phyloP scores from a whole-genome alignment of 2,888 invertebrate species.

The Mythimna pallens region DNA sequence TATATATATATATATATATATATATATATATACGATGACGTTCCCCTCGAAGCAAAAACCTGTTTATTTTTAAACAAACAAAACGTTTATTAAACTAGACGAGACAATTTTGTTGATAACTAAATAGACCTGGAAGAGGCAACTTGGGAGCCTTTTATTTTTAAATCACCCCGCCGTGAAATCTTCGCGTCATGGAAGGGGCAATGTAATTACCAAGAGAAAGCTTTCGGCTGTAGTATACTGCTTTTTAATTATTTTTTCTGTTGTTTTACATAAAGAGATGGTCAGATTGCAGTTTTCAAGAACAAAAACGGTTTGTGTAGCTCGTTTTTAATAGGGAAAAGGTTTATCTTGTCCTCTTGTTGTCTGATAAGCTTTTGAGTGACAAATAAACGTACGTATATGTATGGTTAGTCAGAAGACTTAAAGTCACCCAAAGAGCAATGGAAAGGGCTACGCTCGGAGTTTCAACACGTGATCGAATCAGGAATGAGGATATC shows the following conservation, averaged over 20 bases:
- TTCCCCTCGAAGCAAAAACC: constrained; percentile 31
- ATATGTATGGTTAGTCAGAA: too few species aligned
- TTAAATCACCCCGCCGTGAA: constrained; percentile 70
- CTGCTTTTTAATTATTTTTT: constrained; percentile 58
- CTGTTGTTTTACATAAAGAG: constrained; percentile 47
- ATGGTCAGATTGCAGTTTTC: constrained; percentile 48
- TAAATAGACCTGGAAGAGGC: constrained; percentile 69
- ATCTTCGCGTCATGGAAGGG: constrained; percentile 65
- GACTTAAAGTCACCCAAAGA: too few species aligned
- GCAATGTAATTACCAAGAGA: constrained; percentile 67
- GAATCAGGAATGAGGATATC: too few species aligned
- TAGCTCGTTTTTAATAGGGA: neutral
- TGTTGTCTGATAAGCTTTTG: neutral
- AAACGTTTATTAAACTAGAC: constrained; percentile 63
- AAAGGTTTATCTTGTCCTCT: neutral
- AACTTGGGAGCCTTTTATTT: constrained; percentile 71
- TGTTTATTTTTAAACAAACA: constrained; percentile 60
- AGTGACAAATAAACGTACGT: neutral
- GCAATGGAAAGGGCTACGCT: too few species aligned
- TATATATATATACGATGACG: too few species aligned
- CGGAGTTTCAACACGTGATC: too few species aligned
- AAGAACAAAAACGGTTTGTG: constrained; percentile 6
- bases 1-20: too few species aligned
- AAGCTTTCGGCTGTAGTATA: constrained; percentile 38
- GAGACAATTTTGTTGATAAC: constrained; percentile 65